Evolutionary conservation across 2,797 vertebrate genomes (phyloP).

Genomic region (Columba guinea): DNA sequence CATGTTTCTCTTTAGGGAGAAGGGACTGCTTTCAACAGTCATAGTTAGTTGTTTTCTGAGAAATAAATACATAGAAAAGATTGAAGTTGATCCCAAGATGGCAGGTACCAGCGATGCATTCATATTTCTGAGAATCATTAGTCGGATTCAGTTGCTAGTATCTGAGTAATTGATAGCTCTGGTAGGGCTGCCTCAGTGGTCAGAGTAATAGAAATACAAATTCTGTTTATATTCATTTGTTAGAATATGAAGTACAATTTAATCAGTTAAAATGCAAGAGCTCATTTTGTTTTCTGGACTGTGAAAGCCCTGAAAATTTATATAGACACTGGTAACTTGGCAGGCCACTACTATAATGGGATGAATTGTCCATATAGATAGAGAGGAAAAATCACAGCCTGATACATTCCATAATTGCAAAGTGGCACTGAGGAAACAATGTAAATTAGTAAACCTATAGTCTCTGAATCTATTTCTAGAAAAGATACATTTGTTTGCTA

Average conservation of each 20-base stretch:
- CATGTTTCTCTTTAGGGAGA: neutral
- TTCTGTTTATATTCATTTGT: neutral
- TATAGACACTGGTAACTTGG: neutral
- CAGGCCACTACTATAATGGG: neutral
- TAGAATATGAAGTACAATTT: neutral
- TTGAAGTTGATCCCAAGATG: neutral
- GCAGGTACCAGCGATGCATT: neutral
- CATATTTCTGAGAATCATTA: neutral
- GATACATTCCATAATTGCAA: neutral
- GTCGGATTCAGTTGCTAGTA: neutral
- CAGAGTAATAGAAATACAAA: neutral
- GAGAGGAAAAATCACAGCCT: neutral
- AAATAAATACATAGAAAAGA: neutral
- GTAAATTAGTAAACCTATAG: neutral
- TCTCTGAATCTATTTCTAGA: neutral
- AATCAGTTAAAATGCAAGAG: slow-evolving; percentile 17
- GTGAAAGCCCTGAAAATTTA: neutral
- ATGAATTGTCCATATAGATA: neutral
- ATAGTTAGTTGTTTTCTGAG: neutral
- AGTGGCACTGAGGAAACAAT: neutral
- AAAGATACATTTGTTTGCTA: neutral
- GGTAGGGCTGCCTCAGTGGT: neutral
- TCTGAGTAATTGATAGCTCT: neutral
- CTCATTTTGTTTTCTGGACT: neutral
- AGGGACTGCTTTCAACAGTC: neutral